phyloP scores from a whole-genome alignment of 2,888 invertebrate species.

The Trypoxylon attenuatum region DNA sequence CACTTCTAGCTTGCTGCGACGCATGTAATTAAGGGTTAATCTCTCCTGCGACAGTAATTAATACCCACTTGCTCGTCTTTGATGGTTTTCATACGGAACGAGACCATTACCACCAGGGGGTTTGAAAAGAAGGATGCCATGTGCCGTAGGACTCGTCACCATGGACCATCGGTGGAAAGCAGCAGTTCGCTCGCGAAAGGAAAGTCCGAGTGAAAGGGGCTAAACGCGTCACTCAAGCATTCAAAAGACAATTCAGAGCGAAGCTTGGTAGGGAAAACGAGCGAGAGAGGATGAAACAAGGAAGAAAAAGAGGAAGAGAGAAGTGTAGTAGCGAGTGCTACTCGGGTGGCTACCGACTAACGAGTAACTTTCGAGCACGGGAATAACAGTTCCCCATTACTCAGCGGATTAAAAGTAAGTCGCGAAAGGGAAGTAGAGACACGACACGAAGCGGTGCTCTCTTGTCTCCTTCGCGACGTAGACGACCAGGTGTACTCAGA shows the following conservation, averaged over 20 bases:
- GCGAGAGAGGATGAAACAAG: no score
- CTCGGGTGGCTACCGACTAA: neutral
- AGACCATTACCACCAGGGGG: no score
- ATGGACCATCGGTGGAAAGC: neutral
- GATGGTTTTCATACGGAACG: neutral
- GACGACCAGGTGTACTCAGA: slow-evolving; percentile 8
- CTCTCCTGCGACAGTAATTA: neutral
- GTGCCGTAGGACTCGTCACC: no score
- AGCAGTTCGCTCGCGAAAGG: neutral
- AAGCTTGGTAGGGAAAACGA: neutral
- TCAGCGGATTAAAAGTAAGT: slow-evolving; percentile 31
- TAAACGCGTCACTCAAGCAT: slow-evolving; percentile 5
- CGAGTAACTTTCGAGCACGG: slow-evolving; percentile 10
- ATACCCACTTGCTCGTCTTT: neutral
- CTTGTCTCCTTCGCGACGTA: neutral
- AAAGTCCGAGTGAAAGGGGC: neutral
- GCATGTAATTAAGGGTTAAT: no score
- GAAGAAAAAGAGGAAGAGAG: neutral
- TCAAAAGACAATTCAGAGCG: slow-evolving; percentile 14
- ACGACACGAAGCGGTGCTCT: neutral
- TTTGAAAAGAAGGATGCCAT: no score
- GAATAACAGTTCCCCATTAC: slow-evolving; percentile 25
- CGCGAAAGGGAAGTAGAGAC: slow-evolving; percentile 11
- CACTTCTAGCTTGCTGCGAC: no score
- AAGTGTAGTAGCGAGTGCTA: neutral